Evolutionary conservation across 2,797 vertebrate species (phyloP), one percentile per base, ranked within the genome.

Genomic region (Aphelocoma californica): DNA sequence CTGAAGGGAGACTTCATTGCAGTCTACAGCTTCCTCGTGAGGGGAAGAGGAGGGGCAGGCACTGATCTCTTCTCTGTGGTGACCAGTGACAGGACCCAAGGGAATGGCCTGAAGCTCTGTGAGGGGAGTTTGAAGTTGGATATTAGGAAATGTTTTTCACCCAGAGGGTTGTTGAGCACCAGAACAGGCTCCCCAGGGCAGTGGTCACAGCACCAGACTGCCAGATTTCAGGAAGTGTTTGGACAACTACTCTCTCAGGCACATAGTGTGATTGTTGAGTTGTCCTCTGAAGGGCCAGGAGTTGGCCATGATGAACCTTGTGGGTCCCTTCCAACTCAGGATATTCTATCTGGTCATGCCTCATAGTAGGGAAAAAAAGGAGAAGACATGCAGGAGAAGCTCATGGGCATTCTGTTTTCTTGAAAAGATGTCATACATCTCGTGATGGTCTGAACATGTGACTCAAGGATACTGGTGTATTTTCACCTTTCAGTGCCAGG

Each of bases 101-200:
- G 17, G 19, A 64, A n/a, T 20, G 10, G 13, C 10, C 34, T 31
- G 42, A 54, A 56, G 2, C 10, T 56, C 12, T 31, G 25, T 48
- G 0, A 78, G 12, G 12, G 21, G 3, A 34, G 9, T 15, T 48
- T 71, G 23, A 42, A 26, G 4, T 9, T 17, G 16, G 28, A 10
- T 20, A 65, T 65, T 7, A 38, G 36, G 28, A 23, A 36, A 57
- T 7, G 6, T 18, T n/a, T 26, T 72, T 38, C 32, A 17, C 3
- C 14, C 9, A 29, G 28, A 9, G 32, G 1, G 23, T 51, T 16
- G 2, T 1, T 72, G 24, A 7, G 7, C 11, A 18, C 24, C 12
- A 5, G 12, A 44, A 80, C 9, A 45, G 12, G 7, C 6, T 65
- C 7, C 14, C 11, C 19, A 25, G 32, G 19, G 19, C 2, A 50